Base-by-base conservation (phyloP, 2,888 invertebrate genomes). In the Himalopsyche tibetana region DNA sequence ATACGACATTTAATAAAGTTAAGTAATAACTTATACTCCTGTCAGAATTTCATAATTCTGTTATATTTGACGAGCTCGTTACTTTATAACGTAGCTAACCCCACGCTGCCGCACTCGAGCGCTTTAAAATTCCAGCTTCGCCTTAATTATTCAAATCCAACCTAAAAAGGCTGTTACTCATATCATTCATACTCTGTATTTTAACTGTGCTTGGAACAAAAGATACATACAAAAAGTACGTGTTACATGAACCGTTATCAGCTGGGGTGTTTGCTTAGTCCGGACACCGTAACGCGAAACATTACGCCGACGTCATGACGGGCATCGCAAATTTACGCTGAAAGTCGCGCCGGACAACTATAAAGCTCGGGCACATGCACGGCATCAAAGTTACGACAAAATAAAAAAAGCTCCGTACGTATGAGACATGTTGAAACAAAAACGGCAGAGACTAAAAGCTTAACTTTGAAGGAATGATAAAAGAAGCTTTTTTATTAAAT, bases 191-290 rank as follows among this genome's bases (percentile, higher is more conserved):
- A 63, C 63, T 63, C 19, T 63, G 63, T 63, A 19, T 19, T 63
- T 63, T 63, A 63, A 63, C 63, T 63, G 63, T 19, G 63, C 5
- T 63, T 63, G 63, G 28, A 63, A 63, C 63, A 63, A 63, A 63
- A 63, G 63, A 63, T 63, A 63, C 63, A 19, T 63, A 63, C 63
- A 63, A 63, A 51, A 63, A 63, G 63, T 63, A 63, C 63, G 63
- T 63, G 63, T 63, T 63, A 63, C 63, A 28, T 28, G 63, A 63
- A 63, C 63, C 63, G 63, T 63, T 63, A 63, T 63, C 63, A 19
- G 63, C 63, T 63, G 63, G 63, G 19, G 19, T 63, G 63, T 63
- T n/a, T 63, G 63, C 63, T 63, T 63, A 63, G 19, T 63, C 63
- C 63, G 63, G 63, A 63, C 63, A 63, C 3, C 63, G 63, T 63